A percentile compares a stretch with the other conserved stretches of the same genome.
phyloP scores from a whole-genome alignment of 1,140 invertebrate genomes.

The Drosophila melanica region DNA sequence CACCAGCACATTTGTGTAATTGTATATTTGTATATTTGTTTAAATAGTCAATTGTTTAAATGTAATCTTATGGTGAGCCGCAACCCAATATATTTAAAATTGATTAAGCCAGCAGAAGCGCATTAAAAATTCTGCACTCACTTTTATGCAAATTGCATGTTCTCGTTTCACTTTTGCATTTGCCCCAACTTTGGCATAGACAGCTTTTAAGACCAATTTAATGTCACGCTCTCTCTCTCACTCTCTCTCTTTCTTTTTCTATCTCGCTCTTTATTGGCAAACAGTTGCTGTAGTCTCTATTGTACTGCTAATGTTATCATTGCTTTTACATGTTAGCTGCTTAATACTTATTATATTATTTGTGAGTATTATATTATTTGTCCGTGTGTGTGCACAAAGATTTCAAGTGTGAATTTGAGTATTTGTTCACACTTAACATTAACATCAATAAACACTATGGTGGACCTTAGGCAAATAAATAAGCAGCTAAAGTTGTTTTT shows the following conservation, averaged over 20 bases:
- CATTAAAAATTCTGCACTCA: slow-evolving; percentile 9
- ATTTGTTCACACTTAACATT: slow-evolving; percentile 73
- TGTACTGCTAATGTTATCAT: slow-evolving; percentile 43
- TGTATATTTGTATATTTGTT: background rate
- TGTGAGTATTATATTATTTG: slow-evolving; percentile 3
- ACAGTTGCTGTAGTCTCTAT: slow-evolving; percentile 28
- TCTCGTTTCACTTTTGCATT: slow-evolving; percentile 1
- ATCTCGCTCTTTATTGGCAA: slow-evolving; percentile 13
- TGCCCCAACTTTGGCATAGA: slow-evolving; percentile 14
- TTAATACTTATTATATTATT: slow-evolving; percentile 15
- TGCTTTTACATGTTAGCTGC: slow-evolving; percentile 39
- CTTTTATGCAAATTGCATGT: slow-evolving; percentile 29
- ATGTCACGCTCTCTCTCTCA: slow-evolving; percentile 28
- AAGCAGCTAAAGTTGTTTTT: slow-evolving; percentile 10
- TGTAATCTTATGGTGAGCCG: background rate
- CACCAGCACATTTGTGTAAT: background rate
- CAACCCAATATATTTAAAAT: background rate
- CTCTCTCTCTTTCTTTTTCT: background rate
- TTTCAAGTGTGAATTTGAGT: slow-evolving; percentile 70
- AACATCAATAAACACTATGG: slow-evolving; percentile 66
- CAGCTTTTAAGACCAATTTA: slow-evolving; percentile 39
- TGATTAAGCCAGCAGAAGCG: background rate
- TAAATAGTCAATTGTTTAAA: no score
- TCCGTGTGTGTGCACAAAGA: slow-evolving; percentile 1
- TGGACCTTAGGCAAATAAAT: background rate